These are phyloP conservation scores for Meghimatium bilineatum DNA, from an alignment of 2,888 invertebrate genomes.

Conservation along the genomic window DNA sequence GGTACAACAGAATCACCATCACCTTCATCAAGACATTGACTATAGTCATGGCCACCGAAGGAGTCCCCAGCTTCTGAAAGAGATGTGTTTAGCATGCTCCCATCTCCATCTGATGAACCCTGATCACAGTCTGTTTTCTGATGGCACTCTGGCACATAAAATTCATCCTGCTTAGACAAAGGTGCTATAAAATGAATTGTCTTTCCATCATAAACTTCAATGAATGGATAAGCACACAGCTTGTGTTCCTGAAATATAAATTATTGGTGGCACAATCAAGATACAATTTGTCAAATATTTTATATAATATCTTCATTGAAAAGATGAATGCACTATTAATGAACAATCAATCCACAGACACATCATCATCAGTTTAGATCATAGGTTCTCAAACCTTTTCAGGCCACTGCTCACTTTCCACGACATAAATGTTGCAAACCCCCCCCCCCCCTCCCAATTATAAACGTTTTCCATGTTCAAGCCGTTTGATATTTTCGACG, in stretches of 20 bases:
- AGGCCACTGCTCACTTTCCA: no score
- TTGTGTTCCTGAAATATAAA: slow-evolving; percentile 67
- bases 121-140: slow-evolving; percentile 27
- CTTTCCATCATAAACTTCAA: slow-evolving; percentile 77
- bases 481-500: no score
- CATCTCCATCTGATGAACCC: slow-evolving; percentile 4
- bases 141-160: slow-evolving; percentile 77
- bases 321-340: no score
- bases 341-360: no score
- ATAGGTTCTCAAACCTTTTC: no score
- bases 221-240: slow-evolving; percentile 78
- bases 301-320: no score
- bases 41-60: neutral
- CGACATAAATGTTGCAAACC: no score
- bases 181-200: slow-evolving; percentile 78
- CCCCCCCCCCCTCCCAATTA: no score
- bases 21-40: neutral
- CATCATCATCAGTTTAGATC: no score
- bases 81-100: slow-evolving; percentile 22
- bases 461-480: no score
- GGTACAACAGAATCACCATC: neutral
- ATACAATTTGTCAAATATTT: no score
- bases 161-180: slow-evolving; percentile 78
- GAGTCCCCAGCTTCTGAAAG: slow-evolving; percentile 18
- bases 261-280: neutral